phyloP scores from a whole-genome alignment of 2,888 invertebrate genomes.

The Agelastica alni region DNA sequence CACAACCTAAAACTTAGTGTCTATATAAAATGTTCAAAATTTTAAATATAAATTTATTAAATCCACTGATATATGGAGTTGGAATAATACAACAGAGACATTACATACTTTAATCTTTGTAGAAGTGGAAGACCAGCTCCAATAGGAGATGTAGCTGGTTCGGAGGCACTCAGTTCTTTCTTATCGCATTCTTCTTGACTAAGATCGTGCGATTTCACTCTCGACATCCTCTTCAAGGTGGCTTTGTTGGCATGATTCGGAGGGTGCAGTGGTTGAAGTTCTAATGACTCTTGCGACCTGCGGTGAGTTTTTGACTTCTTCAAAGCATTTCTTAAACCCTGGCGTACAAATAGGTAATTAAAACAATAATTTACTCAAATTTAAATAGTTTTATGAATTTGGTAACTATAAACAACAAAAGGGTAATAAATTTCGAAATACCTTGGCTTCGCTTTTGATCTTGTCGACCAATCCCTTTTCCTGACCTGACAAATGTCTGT shows the following conservation, averaged over 20 bases:
- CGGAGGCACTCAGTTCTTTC: conserved; percentile 49
- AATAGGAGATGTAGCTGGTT: conserved; percentile 66
- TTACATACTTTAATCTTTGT: conserved; percentile 67
- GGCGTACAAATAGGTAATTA: too few species aligned
- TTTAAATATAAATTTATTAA: too few species aligned
- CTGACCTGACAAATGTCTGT: conserved; percentile 41
- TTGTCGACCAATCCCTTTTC: conserved; percentile 79
- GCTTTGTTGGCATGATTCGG: conserved; percentile 61
- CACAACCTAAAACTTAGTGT: too few species aligned
- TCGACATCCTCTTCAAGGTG: conserved; percentile 72
- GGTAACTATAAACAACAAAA: too few species aligned
- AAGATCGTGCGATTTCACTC: conserved; percentile 74
- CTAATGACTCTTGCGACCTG: conserved; percentile 68
- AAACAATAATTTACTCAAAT: too few species aligned
- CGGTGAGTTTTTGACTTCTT: conserved; percentile 63
- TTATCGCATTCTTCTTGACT: conserved; percentile 56
- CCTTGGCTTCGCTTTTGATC: conserved; percentile 80
- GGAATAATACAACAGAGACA: not conserved
- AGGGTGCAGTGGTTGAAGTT: conserved; percentile 65
- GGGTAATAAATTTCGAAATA: too few species aligned
- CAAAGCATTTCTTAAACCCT: conserved; percentile 66
- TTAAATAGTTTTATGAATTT: too few species aligned
- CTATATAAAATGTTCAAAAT: too few species aligned
- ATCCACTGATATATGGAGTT: too few species aligned
- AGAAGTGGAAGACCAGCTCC: conserved; percentile 84